Evolutionary conservation across 2,888 invertebrate species (phyloP).

Genomic region (Platypus cylindrus): DNA sequence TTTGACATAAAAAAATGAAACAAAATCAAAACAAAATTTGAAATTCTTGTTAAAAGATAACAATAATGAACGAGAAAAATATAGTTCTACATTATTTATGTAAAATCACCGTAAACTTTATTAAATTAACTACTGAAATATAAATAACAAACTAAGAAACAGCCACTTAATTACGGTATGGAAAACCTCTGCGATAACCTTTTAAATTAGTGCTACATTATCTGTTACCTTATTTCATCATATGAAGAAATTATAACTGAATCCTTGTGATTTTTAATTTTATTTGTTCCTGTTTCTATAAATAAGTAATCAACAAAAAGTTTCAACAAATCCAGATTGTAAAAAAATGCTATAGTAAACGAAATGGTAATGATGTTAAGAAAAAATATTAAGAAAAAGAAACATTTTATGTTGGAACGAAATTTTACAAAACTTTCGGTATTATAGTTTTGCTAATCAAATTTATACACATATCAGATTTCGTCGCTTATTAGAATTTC

Average conservation of each 20-base stretch:
- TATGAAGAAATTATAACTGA: constrained; percentile 10
- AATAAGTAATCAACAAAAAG: too few species aligned
- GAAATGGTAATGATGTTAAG: too few species aligned
- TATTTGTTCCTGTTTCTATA: too few species aligned
- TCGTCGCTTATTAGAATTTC: too few species aligned
- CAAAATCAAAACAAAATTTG: constrained; percentile 1
- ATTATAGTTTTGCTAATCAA: too few species aligned
- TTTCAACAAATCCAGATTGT: too few species aligned
- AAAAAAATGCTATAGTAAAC: too few species aligned
- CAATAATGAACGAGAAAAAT: not conserved
- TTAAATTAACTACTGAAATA: constrained; percentile 9
- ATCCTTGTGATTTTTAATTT: too few species aligned
- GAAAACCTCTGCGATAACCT: constrained; percentile 16
- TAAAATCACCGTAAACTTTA: constrained; percentile 12
- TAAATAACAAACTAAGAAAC: constrained; percentile 11
- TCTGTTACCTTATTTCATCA: constrained; percentile 17
- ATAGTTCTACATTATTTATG: constrained; percentile 2
- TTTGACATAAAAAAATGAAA: not conserved
- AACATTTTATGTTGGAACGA: too few species aligned
- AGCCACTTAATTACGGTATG: constrained; percentile 5
- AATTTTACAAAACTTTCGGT: too few species aligned
- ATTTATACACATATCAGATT: too few species aligned
- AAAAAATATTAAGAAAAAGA: too few species aligned
- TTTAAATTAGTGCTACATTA: constrained; percentile 11
- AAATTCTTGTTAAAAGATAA: constrained; percentile 1